These are phyloP conservation scores for Eupsittula cactorum DNA, from an alignment of 2,113 vertebrate genomes.

Conservation along the genomic window DNA sequence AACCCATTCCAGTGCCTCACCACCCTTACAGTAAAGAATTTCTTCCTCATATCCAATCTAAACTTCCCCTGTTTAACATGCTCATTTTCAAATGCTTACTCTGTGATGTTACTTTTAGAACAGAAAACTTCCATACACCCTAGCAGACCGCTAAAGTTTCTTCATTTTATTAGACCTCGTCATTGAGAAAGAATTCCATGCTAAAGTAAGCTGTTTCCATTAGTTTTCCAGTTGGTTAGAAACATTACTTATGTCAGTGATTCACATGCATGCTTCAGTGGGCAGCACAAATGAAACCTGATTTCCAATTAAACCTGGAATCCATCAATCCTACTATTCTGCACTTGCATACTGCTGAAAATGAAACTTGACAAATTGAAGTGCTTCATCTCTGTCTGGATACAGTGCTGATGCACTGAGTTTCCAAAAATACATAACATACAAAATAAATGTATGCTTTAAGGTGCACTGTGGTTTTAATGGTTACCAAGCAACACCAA, in stretches of 20 bases:
- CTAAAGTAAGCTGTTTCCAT: not conserved
- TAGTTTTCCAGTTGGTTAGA: not conserved
- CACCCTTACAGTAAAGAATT: too few relatives aligned
- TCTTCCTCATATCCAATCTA: too few relatives aligned
- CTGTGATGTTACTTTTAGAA: not conserved
- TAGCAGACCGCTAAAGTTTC: not conserved
- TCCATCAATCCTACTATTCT: not conserved
- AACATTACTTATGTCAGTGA: not conserved
- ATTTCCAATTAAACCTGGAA: constrained; percentile 24
- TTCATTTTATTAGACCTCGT: not conserved
- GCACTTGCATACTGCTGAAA: not conserved
- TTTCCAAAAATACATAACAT: constrained; percentile 40
- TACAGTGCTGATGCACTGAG: not conserved
- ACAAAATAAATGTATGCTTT: not conserved
- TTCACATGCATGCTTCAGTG: not conserved
- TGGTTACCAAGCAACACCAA: constrained; percentile 60
- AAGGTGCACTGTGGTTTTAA: constrained; percentile 35
- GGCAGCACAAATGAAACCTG: not conserved
- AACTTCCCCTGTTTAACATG: not conserved
- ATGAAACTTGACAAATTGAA: not conserved
- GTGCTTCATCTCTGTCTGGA: not conserved
- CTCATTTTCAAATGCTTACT: not conserved
- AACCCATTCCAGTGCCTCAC: too few relatives aligned
- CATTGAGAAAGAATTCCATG: not conserved
- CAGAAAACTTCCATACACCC: not conserved